Percentiles rank a stretch among this genome's conserved stretches.
Evolutionary conservation across 2,797 vertebrate genomes (phyloP).

Genomic region (Xenopus petersii): DNA sequence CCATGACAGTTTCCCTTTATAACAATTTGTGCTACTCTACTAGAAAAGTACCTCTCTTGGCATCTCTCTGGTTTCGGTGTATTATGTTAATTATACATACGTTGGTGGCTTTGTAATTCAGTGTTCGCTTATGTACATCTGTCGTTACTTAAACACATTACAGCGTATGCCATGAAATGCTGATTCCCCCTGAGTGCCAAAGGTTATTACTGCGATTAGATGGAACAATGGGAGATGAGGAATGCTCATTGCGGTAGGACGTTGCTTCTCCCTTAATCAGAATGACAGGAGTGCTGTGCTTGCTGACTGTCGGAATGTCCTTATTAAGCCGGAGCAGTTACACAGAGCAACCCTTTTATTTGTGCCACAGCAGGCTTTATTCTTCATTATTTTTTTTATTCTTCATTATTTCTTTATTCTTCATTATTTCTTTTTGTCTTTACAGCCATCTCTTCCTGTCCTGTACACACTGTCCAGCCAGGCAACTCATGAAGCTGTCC

Average conservation of each 20-base stretch:
- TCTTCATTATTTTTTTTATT: conserved; percentile 8
- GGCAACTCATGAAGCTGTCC: conserved; percentile 97
- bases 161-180: not conserved
- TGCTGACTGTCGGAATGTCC: conserved; percentile 15
- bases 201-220: not conserved
- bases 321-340: not conserved
- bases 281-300: conserved; percentile 38
- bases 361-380: conserved; percentile 14
- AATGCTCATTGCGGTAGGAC: conserved; percentile 13
- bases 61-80: too few relatives aligned
- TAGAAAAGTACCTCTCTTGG: too few relatives aligned
- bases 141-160: too few relatives aligned
- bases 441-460: conserved; percentile 96
- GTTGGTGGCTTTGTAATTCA: too few relatives aligned
- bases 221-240: not conserved
- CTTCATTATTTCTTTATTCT: too few relatives aligned
- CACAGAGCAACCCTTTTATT: conserved; percentile 18
- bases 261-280: conserved; percentile 27
- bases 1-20: too few relatives aligned
- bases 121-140: too few relatives aligned
- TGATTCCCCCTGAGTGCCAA: not conserved
- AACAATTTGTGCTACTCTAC: too few relatives aligned
- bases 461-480: conserved; percentile 96
- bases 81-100: too few relatives aligned
- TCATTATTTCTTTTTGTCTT: conserved; percentile 53